Base-by-base conservation (phyloP, 2,113 vertebrate species). In the Albula glossodonta region DNA sequence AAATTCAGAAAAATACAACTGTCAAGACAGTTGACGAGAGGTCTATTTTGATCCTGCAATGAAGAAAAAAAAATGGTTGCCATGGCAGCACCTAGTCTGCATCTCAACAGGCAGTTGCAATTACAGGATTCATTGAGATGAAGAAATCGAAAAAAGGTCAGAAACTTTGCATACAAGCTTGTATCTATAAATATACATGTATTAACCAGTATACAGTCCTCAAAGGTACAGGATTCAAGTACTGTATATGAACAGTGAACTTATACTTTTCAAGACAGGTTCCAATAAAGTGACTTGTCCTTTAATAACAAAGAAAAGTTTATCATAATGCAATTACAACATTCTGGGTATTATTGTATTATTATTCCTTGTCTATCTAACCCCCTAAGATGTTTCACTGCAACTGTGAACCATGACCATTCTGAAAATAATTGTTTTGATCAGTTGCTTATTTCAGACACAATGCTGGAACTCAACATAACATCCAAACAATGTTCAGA, bases 61-160 rank as follows among this genome's bases (percentile, higher is more conserved):
- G 70, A 22, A n/a, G 70, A 11, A 74, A 74, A 74, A 74, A 74
- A 74, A 31, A n/a, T 74, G 70, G 70, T 74, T 74, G 70, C 70
- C 70, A 66, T 66, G 17, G 60, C 60, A 66, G 60, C 60, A 66
- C 22, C 60, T 15, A 66, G 60, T 22, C 17, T 66, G 60, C 60
- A 66, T 19, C 60, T 66, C 17, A 74, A 74, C 70, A 74, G n/a
- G 60, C 60, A 66, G 22, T 31, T 25, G n/a, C 31, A n/a, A 74
- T 74, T 22, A 31, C 9, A 74, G 70, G 8, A 19, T 25, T 74
- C 4, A 2, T 22, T 56, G 66, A 9, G 66, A 22, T 70, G 7
- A 22, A 70, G 63, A 70, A 70, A 74, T 25, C 3, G n/a, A 74
- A 31, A 74, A 22, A 74, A 74, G 66, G 25, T 6, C 66, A 74